A percentile compares a stretch with the other conserved stretches of the same genome.
Evolutionary conservation across 2,888 invertebrate genomes (phyloP).

Genomic region (Hirudinaria manillensis): DNA sequence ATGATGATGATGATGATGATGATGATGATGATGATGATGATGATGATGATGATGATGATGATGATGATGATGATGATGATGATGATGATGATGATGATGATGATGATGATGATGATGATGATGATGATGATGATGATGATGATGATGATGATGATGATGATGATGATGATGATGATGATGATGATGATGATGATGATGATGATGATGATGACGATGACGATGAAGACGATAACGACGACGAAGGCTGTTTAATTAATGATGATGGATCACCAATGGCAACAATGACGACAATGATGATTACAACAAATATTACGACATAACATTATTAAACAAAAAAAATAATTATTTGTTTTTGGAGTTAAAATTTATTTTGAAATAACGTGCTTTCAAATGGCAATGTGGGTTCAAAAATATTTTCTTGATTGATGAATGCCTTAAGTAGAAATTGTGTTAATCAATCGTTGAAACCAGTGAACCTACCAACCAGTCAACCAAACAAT

Average conservation of each 20-base stretch:
- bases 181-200: neutral
- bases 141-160: neutral
- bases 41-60: neutral
- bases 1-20: neutral
- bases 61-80: neutral
- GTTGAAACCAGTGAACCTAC: too few relatives aligned
- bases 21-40: neutral
- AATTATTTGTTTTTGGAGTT: too few relatives aligned
- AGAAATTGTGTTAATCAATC: too few relatives aligned
- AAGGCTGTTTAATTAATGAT: neutral
- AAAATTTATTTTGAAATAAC: too few relatives aligned
- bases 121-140: slow-evolving; percentile 8
- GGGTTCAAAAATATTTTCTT: too few relatives aligned
- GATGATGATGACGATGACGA: neutral
- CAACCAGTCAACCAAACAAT: too few relatives aligned
- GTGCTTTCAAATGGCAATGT: too few relatives aligned
- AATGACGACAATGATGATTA: neutral
- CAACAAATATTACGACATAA: too few relatives aligned
- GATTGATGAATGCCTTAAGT: too few relatives aligned
- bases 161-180: slow-evolving; percentile 1
- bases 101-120: neutral
- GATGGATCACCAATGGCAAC: neutral
- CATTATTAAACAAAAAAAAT: too few relatives aligned
- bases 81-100: neutral
- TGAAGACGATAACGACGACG: neutral